A percentile compares a stretch with the other conserved stretches of the same genome.
These are phyloP conservation scores for Gadus macrocephalus DNA, from an alignment of 2,113 vertebrate genomes.

Conservation along the genomic window DNA sequence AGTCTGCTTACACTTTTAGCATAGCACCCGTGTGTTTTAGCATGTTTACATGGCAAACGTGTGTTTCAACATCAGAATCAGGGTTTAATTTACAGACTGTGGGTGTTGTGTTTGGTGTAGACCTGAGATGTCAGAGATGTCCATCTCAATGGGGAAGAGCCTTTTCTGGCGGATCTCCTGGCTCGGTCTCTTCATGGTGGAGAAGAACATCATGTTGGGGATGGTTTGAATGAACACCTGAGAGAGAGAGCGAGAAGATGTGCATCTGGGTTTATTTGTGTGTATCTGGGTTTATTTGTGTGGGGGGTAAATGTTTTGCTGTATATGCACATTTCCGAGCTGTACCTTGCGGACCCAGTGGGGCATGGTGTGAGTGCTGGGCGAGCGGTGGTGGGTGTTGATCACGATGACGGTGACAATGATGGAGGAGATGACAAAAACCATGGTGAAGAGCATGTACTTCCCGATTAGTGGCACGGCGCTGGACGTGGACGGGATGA, in stretches of 20 bases:
- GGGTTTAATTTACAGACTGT: conserved; percentile 15
- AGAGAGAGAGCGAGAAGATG: not conserved
- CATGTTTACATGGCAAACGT: no score
- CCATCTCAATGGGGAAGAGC: conserved; percentile 84
- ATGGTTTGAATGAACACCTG: conserved; percentile 97
- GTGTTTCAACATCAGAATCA: no score
- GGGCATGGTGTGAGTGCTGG: conserved; percentile 95
- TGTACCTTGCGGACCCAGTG: conserved; percentile 93
- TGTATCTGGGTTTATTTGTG: conserved; percentile 1
- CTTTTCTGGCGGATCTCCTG: conserved; percentile 83
- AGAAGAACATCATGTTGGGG: conserved; percentile 98
- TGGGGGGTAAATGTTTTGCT: not conserved
- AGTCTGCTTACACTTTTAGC: no score
- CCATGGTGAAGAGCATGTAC: conserved; percentile 99
- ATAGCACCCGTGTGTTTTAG: no score
- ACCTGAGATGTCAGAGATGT: conserved; percentile 97
- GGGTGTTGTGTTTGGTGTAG: conserved; percentile 58
- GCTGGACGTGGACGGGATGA: conserved; percentile 96
- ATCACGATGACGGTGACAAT: conserved; percentile 96
- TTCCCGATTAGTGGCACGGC: conserved; percentile 95
- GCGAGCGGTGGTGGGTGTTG: conserved; percentile 96
- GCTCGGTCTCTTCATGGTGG: conserved; percentile 94
- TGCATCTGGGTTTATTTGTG: not conserved
- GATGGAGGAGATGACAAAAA: conserved; percentile 94
- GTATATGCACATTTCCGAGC: not conserved